Base-by-base conservation (phyloP, 2,113 vertebrate species). In the Scytalopus superciliaris region DNA sequence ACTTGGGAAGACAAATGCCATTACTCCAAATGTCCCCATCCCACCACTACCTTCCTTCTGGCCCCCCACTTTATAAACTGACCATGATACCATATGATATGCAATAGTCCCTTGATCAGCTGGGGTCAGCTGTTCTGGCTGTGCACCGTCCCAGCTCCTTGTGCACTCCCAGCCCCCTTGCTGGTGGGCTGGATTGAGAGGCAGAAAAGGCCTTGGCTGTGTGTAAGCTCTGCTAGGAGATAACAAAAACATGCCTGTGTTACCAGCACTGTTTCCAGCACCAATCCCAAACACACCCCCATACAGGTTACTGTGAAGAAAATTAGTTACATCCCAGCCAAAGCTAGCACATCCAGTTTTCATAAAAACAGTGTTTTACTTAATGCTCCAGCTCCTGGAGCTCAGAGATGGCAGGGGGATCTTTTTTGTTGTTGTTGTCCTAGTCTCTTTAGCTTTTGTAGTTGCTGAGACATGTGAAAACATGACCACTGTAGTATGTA, bases 151-250 rank as follows among this genome's bases (percentile, higher is more conserved):
- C 12, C n/a, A 37, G 10, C 15, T 74, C 25, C 13, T 42, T 9
- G 3, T 62, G 68, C 16, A 55, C 3, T 8, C 53, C 10, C 28
- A 40, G 4, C 19, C 10, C 35, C 18, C 15, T 68, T 1, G 0
- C 8, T 7, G 56, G 10, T 57, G 17, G 33, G 24, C 6, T n/a
- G 24, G 8, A 4, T 17, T 45, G 24, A 23, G 19, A 64, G 17
- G 8, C 21, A 57, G 56, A 35, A 76, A n/a, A 64, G 7, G 28
- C 18, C 8, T 52, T 45, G 49, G 22, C 12, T 45, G 21, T 27
- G 1, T 7, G 8, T 22, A 39, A 69, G 42, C 7, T 69, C 42
- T 69, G 8, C 35, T 57, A 42, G 27, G 17, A 12, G 45, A 6
- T 22, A 55, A 62, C 53, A 76, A 19, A 62, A 55, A 47, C 14